Percentiles rank a stretch among this genome's conserved stretches.
Conservation (phyloP, 2,888 invertebrate species). For the Calameuta filiformis region DNA sequence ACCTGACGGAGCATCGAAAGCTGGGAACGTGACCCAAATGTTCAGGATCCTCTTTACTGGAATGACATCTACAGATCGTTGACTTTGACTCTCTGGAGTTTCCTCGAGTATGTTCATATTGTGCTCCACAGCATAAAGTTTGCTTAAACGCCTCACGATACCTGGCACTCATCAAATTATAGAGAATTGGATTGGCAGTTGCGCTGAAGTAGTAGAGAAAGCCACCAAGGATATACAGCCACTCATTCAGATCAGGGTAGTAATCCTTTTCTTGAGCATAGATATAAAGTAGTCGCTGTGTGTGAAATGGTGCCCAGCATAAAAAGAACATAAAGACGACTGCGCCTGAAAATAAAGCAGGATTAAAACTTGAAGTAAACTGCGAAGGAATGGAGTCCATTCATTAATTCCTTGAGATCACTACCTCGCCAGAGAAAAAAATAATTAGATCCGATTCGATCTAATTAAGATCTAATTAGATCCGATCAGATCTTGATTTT, state of each 20-base stretch:
- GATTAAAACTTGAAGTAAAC: constrained; percentile 3
- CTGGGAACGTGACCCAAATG: constrained; percentile 13
- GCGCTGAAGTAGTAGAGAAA: constrained; percentile 84
- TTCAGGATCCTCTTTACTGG: constrained; percentile 4
- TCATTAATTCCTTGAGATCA: not conserved
- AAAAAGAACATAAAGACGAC: constrained; percentile 94
- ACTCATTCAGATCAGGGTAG: constrained; percentile 77
- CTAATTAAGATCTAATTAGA: too few relatives aligned
- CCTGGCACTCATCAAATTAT: constrained; percentile 83
- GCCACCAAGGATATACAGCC: constrained; percentile 83
- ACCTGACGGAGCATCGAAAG: constrained; percentile 37
- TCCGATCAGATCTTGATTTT: too few relatives aligned
- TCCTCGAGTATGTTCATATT: constrained; percentile 23
- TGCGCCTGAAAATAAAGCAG: constrained; percentile 75
- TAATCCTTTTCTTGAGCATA: constrained; percentile 75
- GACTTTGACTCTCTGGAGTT: not conserved
- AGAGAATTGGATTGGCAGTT: constrained; percentile 89
- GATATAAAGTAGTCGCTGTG: constrained; percentile 87
- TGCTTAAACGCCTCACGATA: constrained; percentile 84
- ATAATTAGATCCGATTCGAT: too few relatives aligned
- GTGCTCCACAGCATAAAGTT: constrained; percentile 73
- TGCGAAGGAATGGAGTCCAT: not conserved
- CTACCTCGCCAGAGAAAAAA: not conserved
- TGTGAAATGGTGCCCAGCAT: constrained; percentile 97
- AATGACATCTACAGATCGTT: constrained; percentile 25